These are phyloP conservation scores for Epinotia bilunana DNA, from an alignment of 2,888 invertebrate species.

Conservation along the genomic window DNA sequence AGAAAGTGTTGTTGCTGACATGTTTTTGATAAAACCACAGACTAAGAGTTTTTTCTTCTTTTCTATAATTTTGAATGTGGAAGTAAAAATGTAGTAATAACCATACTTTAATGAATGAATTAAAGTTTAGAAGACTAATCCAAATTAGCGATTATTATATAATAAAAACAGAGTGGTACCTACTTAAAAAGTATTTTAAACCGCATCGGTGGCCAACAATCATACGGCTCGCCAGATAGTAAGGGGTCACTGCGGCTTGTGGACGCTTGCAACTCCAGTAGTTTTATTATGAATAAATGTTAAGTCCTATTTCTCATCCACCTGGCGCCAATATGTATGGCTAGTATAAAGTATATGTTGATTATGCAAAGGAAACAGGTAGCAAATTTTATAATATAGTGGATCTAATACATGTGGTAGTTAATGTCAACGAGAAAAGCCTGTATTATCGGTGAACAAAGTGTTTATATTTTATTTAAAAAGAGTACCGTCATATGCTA, in stretches of 20 bases:
- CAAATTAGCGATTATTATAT: no score
- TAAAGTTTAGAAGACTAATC: no score
- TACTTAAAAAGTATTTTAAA: no score
- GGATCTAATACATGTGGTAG: constrained; percentile 29
- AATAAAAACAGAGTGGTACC: no score
- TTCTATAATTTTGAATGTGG: background rate
- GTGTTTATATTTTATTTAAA: constrained; percentile 1
- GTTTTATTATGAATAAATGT: no score
- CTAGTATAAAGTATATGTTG: no score
- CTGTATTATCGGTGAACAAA: constrained; percentile 37
- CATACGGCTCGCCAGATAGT: no score
- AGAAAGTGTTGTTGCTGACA: background rate
- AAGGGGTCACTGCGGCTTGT: background rate
- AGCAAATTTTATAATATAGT: constrained; percentile 1
- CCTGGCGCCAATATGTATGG: no score
- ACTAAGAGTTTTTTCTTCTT: background rate
- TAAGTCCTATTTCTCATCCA: no score
- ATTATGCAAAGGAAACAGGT: background rate
- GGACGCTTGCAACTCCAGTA: background rate
- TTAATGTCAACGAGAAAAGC: constrained; percentile 46
- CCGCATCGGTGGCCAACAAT: no score
- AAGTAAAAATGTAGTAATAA: background rate
- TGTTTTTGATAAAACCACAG: constrained; percentile 3
- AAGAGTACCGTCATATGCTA: no score
- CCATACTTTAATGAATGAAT: no score